Conservation (phyloP, 2,797 vertebrate genomes). For the Halcyon badia region DNA sequence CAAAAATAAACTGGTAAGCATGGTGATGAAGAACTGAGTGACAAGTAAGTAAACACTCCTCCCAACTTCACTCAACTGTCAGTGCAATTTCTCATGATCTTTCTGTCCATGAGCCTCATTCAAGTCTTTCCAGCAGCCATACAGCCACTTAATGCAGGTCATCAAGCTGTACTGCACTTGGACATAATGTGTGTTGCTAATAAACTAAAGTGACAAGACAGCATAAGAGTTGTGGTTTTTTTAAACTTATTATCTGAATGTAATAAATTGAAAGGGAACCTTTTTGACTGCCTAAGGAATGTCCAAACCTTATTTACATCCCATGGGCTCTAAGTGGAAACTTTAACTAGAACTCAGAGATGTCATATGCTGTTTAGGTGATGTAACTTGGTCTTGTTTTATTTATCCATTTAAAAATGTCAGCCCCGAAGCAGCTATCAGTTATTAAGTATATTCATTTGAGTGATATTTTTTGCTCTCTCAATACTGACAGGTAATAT, state of each 20-base stretch:
- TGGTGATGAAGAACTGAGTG: not conserved
- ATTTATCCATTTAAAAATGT: not conserved
- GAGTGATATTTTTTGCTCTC: not conserved
- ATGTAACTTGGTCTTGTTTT: not conserved
- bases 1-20: not conserved
- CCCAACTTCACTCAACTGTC: not conserved
- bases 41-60: not conserved
- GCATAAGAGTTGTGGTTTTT: not conserved
- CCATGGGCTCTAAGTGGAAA: slow-evolving; percentile 6
- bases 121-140: not conserved
- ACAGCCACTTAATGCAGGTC: not conserved
- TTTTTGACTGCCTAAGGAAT: slow-evolving; percentile 5
- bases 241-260: slow-evolving; percentile 43
- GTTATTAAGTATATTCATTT: not conserved
- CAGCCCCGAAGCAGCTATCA: not conserved
- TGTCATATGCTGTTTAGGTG: slow-evolving; percentile 54
- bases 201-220: slow-evolving; percentile 66
- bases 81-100: not conserved
- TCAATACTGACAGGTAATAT: not conserved
- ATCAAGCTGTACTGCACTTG: not conserved
- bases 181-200: not conserved
- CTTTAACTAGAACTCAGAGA: slow-evolving; percentile 67
- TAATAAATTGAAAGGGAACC: slow-evolving; percentile 49
- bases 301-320: not conserved
- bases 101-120: not conserved